Conservation (phyloP, 2,888 invertebrate species). For the Calliphora vomitoria region DNA sequence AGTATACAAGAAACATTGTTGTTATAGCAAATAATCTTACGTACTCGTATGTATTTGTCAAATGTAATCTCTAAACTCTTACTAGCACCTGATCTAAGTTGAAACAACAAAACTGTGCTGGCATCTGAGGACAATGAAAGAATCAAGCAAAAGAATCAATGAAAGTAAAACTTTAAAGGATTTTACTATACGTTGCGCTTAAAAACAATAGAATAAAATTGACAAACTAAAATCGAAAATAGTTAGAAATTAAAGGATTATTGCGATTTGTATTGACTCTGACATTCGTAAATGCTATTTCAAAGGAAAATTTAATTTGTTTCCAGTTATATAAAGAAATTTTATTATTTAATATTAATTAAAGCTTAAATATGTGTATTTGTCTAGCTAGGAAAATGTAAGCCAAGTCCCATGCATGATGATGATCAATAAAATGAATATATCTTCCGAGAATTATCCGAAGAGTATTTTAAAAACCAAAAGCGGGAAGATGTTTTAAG, state of each 20-base stretch:
- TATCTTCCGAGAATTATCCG: too few relatives aligned
- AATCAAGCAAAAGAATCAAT: not conserved
- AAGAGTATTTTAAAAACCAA: too few relatives aligned
- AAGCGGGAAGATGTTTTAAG: too few relatives aligned
- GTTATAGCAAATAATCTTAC: not conserved
- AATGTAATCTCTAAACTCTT: slow-evolving; percentile 26
- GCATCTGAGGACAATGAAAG: not conserved
- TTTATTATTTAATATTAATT: too few relatives aligned
- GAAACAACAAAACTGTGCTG: not conserved
- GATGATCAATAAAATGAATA: too few relatives aligned
- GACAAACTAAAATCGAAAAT: not conserved
- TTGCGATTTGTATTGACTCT: not conserved
- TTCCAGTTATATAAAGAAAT: too few relatives aligned
- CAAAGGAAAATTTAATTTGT: too few relatives aligned
- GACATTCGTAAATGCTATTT: too few relatives aligned
- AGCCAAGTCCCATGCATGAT: too few relatives aligned
- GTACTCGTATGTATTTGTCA: slow-evolving; percentile 20
- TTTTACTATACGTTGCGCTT: not conserved
- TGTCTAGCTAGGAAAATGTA: too few relatives aligned
- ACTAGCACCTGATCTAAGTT: slow-evolving; percentile 35
- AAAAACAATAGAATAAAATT: not conserved
- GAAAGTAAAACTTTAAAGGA: not conserved
- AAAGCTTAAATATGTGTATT: too few relatives aligned
- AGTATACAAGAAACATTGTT: not conserved
- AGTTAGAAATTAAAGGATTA: not conserved